Evolutionary conservation across 2,113 vertebrate genomes (phyloP), one percentile per base, ranked within the genome.

Genomic region (Heptranchias perlo): DNA sequence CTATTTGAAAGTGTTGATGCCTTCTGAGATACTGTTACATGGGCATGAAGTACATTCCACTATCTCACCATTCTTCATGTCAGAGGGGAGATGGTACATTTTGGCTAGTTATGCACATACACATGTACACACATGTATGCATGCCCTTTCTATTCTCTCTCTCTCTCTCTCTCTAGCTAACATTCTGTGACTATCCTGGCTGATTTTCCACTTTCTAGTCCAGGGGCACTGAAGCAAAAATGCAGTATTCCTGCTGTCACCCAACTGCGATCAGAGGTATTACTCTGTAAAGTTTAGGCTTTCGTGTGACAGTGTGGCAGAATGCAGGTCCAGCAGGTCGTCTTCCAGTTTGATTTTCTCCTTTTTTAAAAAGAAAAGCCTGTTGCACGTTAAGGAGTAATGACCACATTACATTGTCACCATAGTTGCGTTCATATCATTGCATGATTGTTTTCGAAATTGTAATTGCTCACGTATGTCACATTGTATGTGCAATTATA

Each of bases 391-490:
- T 61, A 49, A 39, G 49, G 69, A 11, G 14, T 62, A 62, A 62
- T 6, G 35, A 64, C 31, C 58, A 44, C n/a, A 62, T 64, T 93
- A 64, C 64, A 93, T 23, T 21, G 61, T 93, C 61, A 39, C 89
- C 58, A 64, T 39, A 7, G 35, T 64, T 93, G 16, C 89, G 39
- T 93, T 39, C 89, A 64, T 93, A 64, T 93, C 1, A 39, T 93
- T 93, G 58, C 89, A 44, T 93, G 58, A 62, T 93, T 93, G 89
- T 62, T 93, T 93, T 64, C n/a, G n/a, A 93, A 93, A 64, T 64
- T 62, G 61, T 93, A 93, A 93, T 93, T 93, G 58, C 35, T 62
- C 1, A 64, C 6, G 58, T 61, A 61, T 93, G 54, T 93, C 58
- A 44, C 89, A 62, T n/a, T 62, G n/a, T 62, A 93, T 62, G 35